A percentile compares a stretch with the other conserved stretches of the same genome.
Conservation (phyloP, 92 coral and sea anemone genomes). For the Zoanthus sociatus region DNA sequence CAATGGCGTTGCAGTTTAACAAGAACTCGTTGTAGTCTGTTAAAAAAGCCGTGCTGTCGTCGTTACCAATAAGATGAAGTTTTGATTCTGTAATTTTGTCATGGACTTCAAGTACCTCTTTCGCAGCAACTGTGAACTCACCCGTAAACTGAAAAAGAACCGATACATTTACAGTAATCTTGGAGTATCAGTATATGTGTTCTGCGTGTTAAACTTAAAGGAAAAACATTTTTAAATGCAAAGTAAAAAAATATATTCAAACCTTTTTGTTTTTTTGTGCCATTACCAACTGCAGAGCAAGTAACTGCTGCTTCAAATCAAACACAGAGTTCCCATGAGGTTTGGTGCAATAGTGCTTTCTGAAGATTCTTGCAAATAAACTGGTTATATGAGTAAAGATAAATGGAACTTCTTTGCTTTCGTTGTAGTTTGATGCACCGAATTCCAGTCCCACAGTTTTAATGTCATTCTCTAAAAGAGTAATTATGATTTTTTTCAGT, state of each 20-base stretch:
- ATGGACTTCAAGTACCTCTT: slow-evolving; percentile 68
- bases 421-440: slow-evolving; percentile 17
- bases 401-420: not conserved
- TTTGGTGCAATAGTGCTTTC: slow-evolving; percentile 65
- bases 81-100: slow-evolving; percentile 64
- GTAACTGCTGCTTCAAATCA: slow-evolving; percentile 75
- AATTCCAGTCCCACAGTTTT: slow-evolving; percentile 16
- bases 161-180: not conserved
- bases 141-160: slow-evolving; percentile 64
- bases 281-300: slow-evolving; percentile 82
- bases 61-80: slow-evolving; percentile 33
- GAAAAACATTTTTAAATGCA: not conserved
- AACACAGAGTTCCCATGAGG: slow-evolving; percentile 75
- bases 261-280: slow-evolving; percentile 86
- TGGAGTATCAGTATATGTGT: too few species aligned
- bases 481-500: too few species aligned
- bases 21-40: slow-evolving; percentile 69
- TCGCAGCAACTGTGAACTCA: slow-evolving; percentile 64
- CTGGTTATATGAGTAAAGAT: slow-evolving; percentile 8
- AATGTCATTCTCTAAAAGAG: not conserved
- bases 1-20: slow-evolving; percentile 79
- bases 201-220: not conserved
- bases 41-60: slow-evolving; percentile 6
- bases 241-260: not conserved
- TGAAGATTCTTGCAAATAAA: slow-evolving; percentile 61